Base-by-base conservation (phyloP, 2,113 vertebrate genomes). In the Sclerurus mexicanus region DNA sequence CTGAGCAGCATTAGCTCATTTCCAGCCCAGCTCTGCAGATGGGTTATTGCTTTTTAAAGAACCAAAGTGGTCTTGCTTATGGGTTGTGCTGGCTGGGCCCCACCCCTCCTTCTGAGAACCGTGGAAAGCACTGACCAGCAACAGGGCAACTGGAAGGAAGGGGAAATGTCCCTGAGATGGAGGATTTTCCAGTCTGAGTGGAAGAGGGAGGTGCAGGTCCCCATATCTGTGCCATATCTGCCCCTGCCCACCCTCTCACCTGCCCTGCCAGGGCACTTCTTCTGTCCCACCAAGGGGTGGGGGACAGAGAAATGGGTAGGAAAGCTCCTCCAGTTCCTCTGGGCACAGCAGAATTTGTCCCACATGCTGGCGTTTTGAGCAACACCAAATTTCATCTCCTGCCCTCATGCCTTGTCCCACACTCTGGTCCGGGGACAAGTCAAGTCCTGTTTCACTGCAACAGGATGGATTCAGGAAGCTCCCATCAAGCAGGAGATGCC, bases 401-500 rank as follows among this genome's bases (percentile, higher is more conserved):
- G 37, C 18, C 27, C 69, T 47, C 30, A 20, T 52, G 68, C 68
- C 40, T 77, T 8, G 42, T 40, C 31, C 35, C 83, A 28, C 1
- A 3, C 66, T 67, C 13, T 31, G 53, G 6, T 63, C 31, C 23
- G 3, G 55, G 77, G 53, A 35, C 27, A 22, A 69, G 44, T 12
- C 31, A 25, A 72, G 46, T 19, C 58, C 4, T 27, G 2, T 7
- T 20, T 11, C 0, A 23, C 46, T 20, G 55, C 35, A 49, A 14
- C 24, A 13, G 71, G 62, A 11, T 15, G 58, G 42, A 21, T 85
- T 64, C 78, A 63, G 40, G 22, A 24, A 37, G 33, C 39, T 86
- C 56, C 50, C 24, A 24, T 10, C 4, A 1, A 22, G 46, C 30
- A 46, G 1, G 0, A 2, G 13, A 2, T 28, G 20, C 47, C 15